Evolutionary conservation across 2,113 vertebrate genomes (phyloP), one percentile per base, ranked within the genome.

Genomic region (Gavialis gangeticus): DNA sequence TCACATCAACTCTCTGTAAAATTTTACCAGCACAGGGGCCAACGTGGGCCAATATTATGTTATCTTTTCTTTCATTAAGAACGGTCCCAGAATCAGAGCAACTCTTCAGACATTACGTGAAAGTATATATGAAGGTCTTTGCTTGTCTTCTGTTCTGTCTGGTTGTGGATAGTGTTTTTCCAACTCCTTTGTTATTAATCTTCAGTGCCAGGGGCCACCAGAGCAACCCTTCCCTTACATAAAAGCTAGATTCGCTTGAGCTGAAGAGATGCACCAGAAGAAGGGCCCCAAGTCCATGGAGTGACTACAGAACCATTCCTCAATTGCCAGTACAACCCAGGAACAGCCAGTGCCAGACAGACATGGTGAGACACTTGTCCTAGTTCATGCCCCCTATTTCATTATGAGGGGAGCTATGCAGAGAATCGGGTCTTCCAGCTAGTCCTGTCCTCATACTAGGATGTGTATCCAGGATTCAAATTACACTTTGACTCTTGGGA

Each of bases 121-220:
- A 46, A 46, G 46, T 46, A 46, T 46, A 46, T 46, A 9, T 3
- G 46, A 46, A 46, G 46, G 46, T 46, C 46, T 46, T 46, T 46
- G 46, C 46, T 46, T 2, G 1, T 75, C 84, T 30, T 82, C 57
- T 8, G 10, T 4, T 12, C 24, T 62, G 12, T 0, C 0, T n/a
- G 15, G 17, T 91, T 60, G 77, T 73, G 57, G 27, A 56, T 14
- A 85, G 24, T 14, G 34, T 79, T 9, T 34, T 3, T 75, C 46
- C 17, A 59, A 54, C 8, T 27, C 12, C 75, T 76, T 69, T 69
- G 54, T 28, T 78, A 15, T 6, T 0, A 0, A 9, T 19, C 84
- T 87, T 80, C 75, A 62, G 14, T 30, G 84, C 58, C 18, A 6
- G 21, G 2, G 37, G 59, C 6, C 3, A 3, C 34, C 0, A 0